Base-by-base conservation (phyloP, 2,113 vertebrate genomes). In the Phalacrocorax pelagicus region DNA sequence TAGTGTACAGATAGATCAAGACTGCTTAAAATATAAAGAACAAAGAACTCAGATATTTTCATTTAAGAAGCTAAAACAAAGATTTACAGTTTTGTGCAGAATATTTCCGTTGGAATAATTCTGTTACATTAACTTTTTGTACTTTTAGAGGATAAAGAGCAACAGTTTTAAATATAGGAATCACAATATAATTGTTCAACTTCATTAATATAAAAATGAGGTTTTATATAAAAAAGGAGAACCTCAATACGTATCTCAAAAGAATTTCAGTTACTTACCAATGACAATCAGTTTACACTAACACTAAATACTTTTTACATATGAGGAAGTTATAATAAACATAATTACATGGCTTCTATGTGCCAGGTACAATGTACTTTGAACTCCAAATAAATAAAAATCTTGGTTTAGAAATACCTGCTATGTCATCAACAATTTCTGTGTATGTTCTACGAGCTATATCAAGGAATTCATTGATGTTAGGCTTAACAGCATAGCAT, bases 401-500 rank as follows among this genome's bases (percentile, higher is more conserved):
- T 20, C 38, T 42, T 71, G 30, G 14, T 74, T 91, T 78, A 69
- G 49, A 96, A 91, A 89, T 98, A 99, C 99, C 99, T 98, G 99
- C 98, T 96, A 99, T 99, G 97, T 99, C 99, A 84, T 99, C 99
- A 85, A 99, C 99, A 77, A 99, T 99, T 95, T 99, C 99, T 32
- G 99, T 99, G 94, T 99, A 99, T 27, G 99, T 99, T 95, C 98
- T 98, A 54, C 99, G 98, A 44, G 99, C 98, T 94, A 99, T 99
- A 88, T 99, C 99, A 17, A 99, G 99, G 96, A 99, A 99, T 95
- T 99, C 99, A 49, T 98, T 99, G 95, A 99, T 98, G 88, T 99
- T 98, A 11, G 99, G 99, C 14, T 98, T 99, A 61, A 99, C 99
- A n/a, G 99, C 99, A 8, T 99, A 99, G 96, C 99, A 99, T 80